Evolutionary conservation across 2,888 invertebrate genomes (phyloP), one percentile per base, ranked within the genome.

Genomic region (Netelia fuscicornis): DNA sequence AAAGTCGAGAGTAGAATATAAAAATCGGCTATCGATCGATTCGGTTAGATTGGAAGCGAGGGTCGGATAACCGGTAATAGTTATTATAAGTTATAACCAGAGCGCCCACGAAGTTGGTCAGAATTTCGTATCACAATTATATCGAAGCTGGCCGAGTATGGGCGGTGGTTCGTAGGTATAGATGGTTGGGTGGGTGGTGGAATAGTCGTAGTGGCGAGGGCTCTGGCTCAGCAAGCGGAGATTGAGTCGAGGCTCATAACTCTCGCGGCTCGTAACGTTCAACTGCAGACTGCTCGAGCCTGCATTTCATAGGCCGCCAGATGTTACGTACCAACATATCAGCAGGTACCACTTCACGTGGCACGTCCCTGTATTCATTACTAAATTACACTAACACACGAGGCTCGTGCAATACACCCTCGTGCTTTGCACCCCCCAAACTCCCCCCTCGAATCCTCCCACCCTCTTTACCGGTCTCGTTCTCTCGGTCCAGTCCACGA

Each of bases 231-330:
- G 79, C 67, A 64, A 83, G 85, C 89, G 88, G 90, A 91, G 91
- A 91, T 91, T 91, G 91, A 91, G 90, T 90, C 82, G 87, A 85
- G 88, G 91, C 90, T 89, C 91, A 90, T 91, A 91, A 91, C 90
- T 91, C 91, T 90, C 88, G 88, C 54, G 75, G 89, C 90, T 91
- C 91, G 91, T 91, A 91, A 91, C 91, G 88, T 89, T 91, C 91
- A 91, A 87, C 91, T 89, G 90, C 91, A 91, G 90, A 87, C 90
- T 87, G 89, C 87, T 88, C 89, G 87, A 86, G 86, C 90, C 91
- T 91, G 91, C 91, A 89, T 91, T 91, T 91, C 91, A 91, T 91
- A 90, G 91, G 91, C 91, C 88, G 88, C 91, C 91, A 91, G 91
- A 91, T 91, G 91, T 91, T 90, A 89, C 90, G 89, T 89, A 89